A percentile compares a stretch with the other conserved stretches of the same genome.
Evolutionary conservation across 2,888 invertebrate species (phyloP).

Genomic region (Mystacides longicornis): DNA sequence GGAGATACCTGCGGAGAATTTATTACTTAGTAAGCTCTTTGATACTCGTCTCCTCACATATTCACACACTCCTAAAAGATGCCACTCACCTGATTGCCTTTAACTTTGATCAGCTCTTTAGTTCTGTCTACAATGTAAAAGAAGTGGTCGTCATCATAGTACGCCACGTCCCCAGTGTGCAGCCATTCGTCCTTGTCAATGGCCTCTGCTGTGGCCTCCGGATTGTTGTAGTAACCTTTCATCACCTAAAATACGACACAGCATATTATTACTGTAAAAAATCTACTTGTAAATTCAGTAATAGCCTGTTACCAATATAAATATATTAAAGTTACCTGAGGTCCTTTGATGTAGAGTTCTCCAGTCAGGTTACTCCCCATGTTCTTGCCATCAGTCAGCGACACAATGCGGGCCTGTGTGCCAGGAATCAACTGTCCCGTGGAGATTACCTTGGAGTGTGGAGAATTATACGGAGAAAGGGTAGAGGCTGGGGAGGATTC

Average conservation of each 20-base stretch:
- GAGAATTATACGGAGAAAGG: conserved; percentile 51
- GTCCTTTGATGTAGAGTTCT: conserved; percentile 65
- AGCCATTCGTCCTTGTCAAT: conserved; percentile 73
- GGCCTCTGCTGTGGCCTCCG: conserved; percentile 63
- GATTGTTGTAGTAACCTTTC: conserved; percentile 74
- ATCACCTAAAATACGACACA: conserved; percentile 48
- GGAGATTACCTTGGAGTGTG: conserved; percentile 56
- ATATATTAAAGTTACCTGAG: conserved; percentile 48
- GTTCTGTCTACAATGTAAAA: conserved; percentile 72
- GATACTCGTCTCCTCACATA: neutral
- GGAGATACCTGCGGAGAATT: conserved; percentile 63
- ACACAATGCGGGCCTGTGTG: conserved; percentile 58
- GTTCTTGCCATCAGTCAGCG: conserved; percentile 47
- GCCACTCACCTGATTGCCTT: conserved; percentile 65
- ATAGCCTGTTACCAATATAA: neutral
- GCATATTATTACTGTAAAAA: neutral
- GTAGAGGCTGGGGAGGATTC: conserved; percentile 60
- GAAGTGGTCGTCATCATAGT: conserved; percentile 66
- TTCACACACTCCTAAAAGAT: neutral
- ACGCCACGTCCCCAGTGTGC: conserved; percentile 73
- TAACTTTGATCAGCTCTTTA: conserved; percentile 79
- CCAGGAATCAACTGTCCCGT: conserved; percentile 61
- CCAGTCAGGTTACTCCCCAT: conserved; percentile 59
- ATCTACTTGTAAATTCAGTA: no score
- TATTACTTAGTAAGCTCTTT: neutral